phyloP scores from a whole-genome alignment of 2,797 vertebrate genomes.

The Falco naumanni region DNA sequence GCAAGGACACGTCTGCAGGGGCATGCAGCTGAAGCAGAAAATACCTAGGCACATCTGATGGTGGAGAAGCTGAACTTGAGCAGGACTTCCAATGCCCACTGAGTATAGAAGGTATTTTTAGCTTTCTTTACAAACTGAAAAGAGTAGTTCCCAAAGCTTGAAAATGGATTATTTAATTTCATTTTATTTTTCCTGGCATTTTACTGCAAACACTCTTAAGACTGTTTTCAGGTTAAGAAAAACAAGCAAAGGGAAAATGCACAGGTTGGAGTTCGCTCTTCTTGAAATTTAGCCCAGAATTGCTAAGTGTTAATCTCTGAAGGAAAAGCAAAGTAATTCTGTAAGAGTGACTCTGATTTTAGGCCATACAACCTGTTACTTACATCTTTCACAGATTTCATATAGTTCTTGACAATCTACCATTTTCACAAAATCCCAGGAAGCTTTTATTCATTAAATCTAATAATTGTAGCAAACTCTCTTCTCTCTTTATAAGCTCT shows the following conservation, averaged over 20 bases:
- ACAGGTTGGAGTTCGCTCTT: constrained; percentile 50
- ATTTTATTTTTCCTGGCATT: constrained; percentile 54
- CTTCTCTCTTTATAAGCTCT: not conserved
- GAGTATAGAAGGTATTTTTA: constrained; percentile 24
- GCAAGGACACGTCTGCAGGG: not conserved
- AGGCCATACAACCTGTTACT: constrained; percentile 15
- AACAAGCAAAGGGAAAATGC: constrained; percentile 56
- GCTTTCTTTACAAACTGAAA: constrained; percentile 22
- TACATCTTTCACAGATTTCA: constrained; percentile 34
- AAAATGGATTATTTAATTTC: constrained; percentile 55
- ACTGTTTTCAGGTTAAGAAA: constrained; percentile 56
- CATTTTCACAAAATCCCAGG: constrained; percentile 6
- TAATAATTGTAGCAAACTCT: not conserved
- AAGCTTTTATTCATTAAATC: constrained; percentile 43
- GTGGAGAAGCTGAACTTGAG: not conserved
- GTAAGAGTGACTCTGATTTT: constrained; percentile 51
- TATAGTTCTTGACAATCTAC: constrained; percentile 8
- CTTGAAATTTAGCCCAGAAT: constrained; percentile 68
- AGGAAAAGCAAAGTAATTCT: constrained; percentile 73
- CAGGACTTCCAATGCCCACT: not conserved
- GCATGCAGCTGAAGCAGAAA: not conserved
- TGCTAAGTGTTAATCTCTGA: constrained; percentile 66
- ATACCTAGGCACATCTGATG: not conserved
- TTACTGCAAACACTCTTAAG: constrained; percentile 38
- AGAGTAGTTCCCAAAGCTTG: constrained; percentile 30